Conservation (phyloP, 2,888 invertebrate genomes). For the Conus canariensis region DNA sequence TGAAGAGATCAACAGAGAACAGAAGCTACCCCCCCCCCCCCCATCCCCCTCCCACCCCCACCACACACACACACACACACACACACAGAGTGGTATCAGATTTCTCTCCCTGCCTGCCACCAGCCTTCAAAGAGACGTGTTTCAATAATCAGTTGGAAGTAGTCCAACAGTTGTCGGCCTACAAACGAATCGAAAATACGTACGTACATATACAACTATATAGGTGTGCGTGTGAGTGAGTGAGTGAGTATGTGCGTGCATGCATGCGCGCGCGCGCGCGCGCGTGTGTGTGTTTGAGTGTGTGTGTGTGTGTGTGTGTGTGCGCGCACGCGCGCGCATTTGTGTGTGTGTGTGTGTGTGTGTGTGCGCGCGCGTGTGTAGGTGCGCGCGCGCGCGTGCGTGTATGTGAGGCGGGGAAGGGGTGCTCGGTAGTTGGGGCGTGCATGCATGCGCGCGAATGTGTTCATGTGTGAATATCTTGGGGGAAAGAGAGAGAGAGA, state of each 20-base stretch:
- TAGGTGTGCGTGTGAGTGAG: background rate
- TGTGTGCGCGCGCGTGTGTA: background rate
- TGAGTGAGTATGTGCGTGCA: background rate
- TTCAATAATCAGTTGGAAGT: no score
- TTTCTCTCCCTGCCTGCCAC: background rate
- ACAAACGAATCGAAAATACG: background rate
- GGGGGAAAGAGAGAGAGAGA: no score
- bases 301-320: background rate
- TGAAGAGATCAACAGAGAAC: no score
- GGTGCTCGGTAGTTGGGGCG: background rate
- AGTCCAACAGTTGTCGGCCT: no score
- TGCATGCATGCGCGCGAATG: background rate
- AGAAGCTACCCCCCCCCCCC: no score
- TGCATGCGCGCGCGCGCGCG: background rate
- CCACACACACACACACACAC: no score
- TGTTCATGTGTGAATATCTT: background rate
- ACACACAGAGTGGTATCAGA: background rate
- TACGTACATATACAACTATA: no score
- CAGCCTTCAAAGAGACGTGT: no score
- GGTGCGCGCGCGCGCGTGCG: background rate
- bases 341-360: background rate
- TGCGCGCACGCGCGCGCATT: background rate
- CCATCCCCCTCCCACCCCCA: no score
- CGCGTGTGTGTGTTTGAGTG: background rate
- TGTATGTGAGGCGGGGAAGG: background rate